Base-by-base conservation (phyloP, 2,113 vertebrate species). In the Barnardius zonarius region DNA sequence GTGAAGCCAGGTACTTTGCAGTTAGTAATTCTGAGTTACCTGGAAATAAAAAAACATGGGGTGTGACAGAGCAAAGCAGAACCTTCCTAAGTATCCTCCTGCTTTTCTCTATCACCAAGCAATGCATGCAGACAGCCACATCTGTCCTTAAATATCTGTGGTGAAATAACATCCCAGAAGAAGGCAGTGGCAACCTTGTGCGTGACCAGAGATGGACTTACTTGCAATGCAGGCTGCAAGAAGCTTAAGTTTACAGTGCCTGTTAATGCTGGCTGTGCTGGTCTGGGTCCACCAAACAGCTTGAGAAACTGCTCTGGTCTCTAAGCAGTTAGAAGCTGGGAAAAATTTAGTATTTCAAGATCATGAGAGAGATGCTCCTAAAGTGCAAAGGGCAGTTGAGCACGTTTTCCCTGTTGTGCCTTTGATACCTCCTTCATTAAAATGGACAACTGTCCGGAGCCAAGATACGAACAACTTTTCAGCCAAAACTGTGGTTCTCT, bases 1-100 rank as follows among this genome's bases (percentile, higher is more conserved):
- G 51, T 51, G 30, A 83, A 95, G n/a, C 55, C 86, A 93, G 64
- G 62, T 79, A 11, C 62, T 96, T 94, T 57, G 79, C 90, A 72
- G 62, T 48, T 83, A 70, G 8, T 91, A 89, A 86, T 67, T 78
- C 70, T 39, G 55, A 35, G 41, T 74, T 92, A 55, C 13, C 17
- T 27, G 27, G 35, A 52, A 77, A 81, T 39, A n/a, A 79, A 97
- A 86, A 86, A 52, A 33, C 25, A 77, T 6, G 11, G 22, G 11
- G 44, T 62, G 64, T 43, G 51, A 41, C 46, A 13, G 37, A 10
- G 31, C 55, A 80, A 74, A 57, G 76, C 57, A 73, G 63, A 77
- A 52, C 63, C 20, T 61, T 70, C 64, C 44, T 22, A 17, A 52
- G 17, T 57, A 62, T 51, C n/a, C n/a, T 67, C 19, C 54, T 30